These are phyloP conservation scores for Esperia sulphurella DNA, from an alignment of 2,888 invertebrate species.

Conservation along the genomic window DNA sequence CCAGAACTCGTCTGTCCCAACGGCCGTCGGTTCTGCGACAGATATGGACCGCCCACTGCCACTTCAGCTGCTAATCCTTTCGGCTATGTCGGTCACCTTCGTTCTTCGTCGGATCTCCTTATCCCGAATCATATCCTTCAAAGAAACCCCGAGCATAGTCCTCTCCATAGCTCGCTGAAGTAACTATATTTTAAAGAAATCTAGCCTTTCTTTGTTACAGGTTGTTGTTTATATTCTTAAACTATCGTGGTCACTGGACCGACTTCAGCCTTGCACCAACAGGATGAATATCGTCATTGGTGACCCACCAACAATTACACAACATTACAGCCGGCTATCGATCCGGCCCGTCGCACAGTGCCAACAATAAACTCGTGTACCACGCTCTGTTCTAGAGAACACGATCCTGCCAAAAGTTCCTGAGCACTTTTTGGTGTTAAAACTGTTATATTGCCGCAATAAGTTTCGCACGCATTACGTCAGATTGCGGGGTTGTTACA, in stretches of 20 bases:
- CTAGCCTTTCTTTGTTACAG: no score
- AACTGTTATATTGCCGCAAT: constrained; percentile 36
- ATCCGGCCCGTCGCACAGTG: constrained; percentile 65
- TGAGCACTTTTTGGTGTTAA: constrained; percentile 26
- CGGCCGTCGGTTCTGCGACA: no score
- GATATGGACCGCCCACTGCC: no score
- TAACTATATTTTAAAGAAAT: no score
- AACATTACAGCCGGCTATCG: constrained; percentile 59
- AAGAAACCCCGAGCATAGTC: no score
- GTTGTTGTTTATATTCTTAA: constrained; percentile 5
- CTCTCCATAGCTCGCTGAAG: no score
- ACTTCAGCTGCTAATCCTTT: no score
- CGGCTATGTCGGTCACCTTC: no score
- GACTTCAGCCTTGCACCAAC: constrained; percentile 15
- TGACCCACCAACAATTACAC: constrained; percentile 51
- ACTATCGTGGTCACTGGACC: constrained; percentile 7
- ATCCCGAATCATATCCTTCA: no score
- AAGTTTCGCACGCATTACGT: neutral
- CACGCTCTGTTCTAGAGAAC: constrained; percentile 41
- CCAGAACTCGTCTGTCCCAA: no score
- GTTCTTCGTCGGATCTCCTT: no score
- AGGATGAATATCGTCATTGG: constrained; percentile 34
- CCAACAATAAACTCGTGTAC: constrained; percentile 59
- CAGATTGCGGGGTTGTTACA: neutral
- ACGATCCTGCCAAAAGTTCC: constrained; percentile 43